phyloP scores from a whole-genome alignment of 2,797 vertebrate genomes.

The Aldrovandia affinis region DNA sequence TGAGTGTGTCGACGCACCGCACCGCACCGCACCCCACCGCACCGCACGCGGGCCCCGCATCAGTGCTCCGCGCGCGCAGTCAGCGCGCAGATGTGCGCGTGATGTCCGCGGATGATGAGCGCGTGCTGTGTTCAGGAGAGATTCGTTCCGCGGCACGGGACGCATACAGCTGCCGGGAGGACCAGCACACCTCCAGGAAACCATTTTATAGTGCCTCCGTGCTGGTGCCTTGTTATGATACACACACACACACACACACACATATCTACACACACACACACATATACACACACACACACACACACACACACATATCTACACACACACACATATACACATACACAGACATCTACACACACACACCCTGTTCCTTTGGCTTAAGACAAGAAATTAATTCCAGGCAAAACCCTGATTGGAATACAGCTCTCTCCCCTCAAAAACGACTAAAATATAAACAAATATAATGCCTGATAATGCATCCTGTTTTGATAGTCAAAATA shows the following conservation, averaged over 20 bases:
- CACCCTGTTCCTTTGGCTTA: no score
- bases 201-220: neutral
- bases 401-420: neutral
- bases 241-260: neutral
- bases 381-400: no score
- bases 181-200: neutral
- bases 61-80: neutral
- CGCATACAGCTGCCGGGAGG: neutral
- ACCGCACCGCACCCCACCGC: neutral
- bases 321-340: neutral
- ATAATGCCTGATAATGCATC: neutral
- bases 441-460: neutral
- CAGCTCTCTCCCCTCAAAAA: neutral
- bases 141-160: no score
- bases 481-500: neutral
- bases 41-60: neutral
- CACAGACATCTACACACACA: neutral
- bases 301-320: neutral
- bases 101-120: neutral
- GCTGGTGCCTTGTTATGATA: no score
- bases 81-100: neutral
- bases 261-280: constrained; percentile 6
- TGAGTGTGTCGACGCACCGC: neutral
- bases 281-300: neutral
- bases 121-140: no score